These are phyloP conservation scores for Cyanistes caeruleus DNA, from an alignment of 2,113 vertebrate genomes.

Conservation along the genomic window DNA sequence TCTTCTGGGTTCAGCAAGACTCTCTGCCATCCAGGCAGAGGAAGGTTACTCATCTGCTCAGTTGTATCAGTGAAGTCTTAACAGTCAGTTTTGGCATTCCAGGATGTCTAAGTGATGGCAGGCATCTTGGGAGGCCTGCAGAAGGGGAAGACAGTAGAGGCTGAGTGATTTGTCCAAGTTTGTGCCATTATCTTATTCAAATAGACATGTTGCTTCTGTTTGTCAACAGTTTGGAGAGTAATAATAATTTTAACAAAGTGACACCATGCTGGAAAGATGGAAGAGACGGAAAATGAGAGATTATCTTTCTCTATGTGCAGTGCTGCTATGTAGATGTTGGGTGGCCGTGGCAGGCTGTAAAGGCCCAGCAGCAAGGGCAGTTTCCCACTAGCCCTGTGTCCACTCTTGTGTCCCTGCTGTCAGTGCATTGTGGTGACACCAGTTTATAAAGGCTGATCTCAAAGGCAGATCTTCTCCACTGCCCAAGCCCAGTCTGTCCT, in stretches of 20 bases:
- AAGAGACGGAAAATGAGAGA: not conserved
- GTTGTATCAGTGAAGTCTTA: not conserved
- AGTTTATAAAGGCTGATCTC: not conserved
- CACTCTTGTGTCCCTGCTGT: not conserved
- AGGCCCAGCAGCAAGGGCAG: not conserved
- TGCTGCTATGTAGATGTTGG: not conserved
- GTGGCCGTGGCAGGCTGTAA: not conserved
- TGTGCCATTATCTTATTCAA: not conserved
- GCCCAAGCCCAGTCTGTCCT: not conserved
- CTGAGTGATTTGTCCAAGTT: not conserved
- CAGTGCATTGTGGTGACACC: not conserved
- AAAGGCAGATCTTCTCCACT: not conserved
- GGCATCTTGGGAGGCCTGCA: not conserved
- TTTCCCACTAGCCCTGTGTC: not conserved
- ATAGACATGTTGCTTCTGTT: not conserved
- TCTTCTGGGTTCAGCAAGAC: not conserved
- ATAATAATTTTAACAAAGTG: not conserved
- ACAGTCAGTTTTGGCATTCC: not conserved
- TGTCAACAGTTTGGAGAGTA: not conserved
- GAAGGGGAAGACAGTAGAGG: not conserved
- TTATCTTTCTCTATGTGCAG: not conserved
- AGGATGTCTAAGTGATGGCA: fast-evolving
- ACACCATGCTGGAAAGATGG: not conserved
- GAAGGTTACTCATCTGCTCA: not conserved
- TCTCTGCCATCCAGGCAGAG: not conserved